A percentile compares a stretch with the other conserved stretches of the same genome.
Conservation (phyloP, 2,113 vertebrate genomes). For the Uria aalge region DNA sequence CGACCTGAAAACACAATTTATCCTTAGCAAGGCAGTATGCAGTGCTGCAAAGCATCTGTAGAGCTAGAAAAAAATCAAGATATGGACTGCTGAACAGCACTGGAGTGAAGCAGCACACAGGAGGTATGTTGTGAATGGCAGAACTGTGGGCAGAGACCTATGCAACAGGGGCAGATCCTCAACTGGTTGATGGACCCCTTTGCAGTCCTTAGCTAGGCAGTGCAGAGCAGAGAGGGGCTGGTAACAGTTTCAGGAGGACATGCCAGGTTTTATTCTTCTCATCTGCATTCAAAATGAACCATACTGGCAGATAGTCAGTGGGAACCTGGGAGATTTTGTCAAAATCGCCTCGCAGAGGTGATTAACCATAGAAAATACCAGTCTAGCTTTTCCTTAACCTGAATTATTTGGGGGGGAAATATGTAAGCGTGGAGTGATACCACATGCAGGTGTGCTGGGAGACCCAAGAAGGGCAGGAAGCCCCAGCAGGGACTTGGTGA, state of each 20-base stretch:
- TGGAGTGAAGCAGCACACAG: neutral
- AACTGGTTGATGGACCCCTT: accelerated
- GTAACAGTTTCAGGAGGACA: neutral
- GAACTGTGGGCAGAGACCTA: neutral
- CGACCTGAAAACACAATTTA: conserved; percentile 8
- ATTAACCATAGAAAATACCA: accelerated
- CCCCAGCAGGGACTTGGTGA: neutral
- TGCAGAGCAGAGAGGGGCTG: neutral
- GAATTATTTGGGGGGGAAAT: neutral
- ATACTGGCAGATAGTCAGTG: neutral
- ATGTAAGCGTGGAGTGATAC: neutral
- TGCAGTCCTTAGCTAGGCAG: neutral
- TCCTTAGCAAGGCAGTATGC: neutral
- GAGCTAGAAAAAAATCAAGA: neutral
- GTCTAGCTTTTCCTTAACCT: neutral
- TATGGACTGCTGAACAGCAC: neutral
- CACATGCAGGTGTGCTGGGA: neutral
- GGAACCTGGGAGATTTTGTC: neutral
- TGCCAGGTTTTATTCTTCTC: neutral
- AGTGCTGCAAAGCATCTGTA: neutral
- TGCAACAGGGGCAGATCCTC: neutral
- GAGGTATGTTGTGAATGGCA: neutral
- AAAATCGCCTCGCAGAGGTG: neutral
- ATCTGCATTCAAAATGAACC: neutral
- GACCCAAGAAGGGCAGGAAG: neutral